Evolutionary conservation across 2,113 vertebrate species (phyloP).

Genomic region (Electrona antarctica): DNA sequence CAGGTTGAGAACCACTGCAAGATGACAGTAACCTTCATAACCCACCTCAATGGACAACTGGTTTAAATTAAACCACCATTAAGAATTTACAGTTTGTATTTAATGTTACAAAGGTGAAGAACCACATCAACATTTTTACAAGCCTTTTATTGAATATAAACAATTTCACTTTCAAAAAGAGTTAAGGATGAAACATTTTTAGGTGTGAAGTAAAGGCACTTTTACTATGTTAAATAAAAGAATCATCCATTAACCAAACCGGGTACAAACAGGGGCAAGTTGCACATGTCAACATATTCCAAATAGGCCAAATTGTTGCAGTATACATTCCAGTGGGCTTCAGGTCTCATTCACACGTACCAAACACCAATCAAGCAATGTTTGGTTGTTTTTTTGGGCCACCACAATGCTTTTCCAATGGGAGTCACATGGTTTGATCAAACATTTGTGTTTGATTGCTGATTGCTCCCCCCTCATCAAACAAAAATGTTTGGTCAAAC

Average conservation of each 20-base stretch:
- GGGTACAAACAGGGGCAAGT: constrained; percentile 40
- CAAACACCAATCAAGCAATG: no score
- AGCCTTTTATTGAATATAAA: constrained; percentile 69
- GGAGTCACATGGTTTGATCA: no score
- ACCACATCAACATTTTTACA: constrained; percentile 9
- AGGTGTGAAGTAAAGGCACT: constrained; percentile 44
- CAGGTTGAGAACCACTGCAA: no score
- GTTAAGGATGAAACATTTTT: constrained; percentile 28
- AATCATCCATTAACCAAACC: constrained; percentile 12
- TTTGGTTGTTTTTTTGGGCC: no score
- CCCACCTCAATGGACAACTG: not conserved
- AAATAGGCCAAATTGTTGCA: constrained; percentile 34
- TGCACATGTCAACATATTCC: constrained; percentile 39
- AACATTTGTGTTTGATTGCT: no score
- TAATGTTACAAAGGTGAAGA: not conserved
- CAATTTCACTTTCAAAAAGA: constrained; percentile 16
- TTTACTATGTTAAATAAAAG: constrained; percentile 31
- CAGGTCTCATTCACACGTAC: no score
- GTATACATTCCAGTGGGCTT: constrained; percentile 60
- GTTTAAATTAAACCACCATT: no score
- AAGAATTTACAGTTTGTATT: no score
- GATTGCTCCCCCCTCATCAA: no score
- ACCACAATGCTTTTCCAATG: no score
- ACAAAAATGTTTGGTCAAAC: no score
- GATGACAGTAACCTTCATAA: not conserved